Evolutionary conservation across 1,140 invertebrate species (phyloP), one percentile per base, ranked within the genome.

Genomic region (Macrostomum lignano): DNA sequence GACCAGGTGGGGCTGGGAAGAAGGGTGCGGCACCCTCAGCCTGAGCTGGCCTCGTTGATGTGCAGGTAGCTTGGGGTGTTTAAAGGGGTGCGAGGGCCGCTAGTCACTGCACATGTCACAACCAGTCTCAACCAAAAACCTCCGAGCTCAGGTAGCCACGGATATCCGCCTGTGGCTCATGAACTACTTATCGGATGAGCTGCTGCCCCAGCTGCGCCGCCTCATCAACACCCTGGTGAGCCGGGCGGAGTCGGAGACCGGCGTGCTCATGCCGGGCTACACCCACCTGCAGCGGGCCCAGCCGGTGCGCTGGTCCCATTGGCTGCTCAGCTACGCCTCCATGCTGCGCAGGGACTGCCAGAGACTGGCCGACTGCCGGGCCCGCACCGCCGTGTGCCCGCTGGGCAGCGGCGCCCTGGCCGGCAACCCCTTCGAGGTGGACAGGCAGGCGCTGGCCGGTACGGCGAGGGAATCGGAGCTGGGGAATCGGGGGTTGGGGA

Each of bases 251-350:
- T n/a, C n/a, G 50, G 67, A 76, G 46, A 63, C 70, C 36, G 60
- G 70, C 31, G 54, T 73, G 2, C 53, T 78, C 11, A 67, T 73
- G 62, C 72, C 74, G 3, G 74, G 74, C 1, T 78, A 76, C 46
- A 79, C 75, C 0, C 74, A 78, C 46, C 48, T 78, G 26, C 74
- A 78, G 52, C 55, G 71, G 25, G 74, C 74, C 3, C 74, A 78
- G 46, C 70, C 73, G 6, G 65, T 78, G 14, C 61, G 68, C 32
- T 76, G 71, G 67, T 72, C 70, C 45, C 73, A 78, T 42, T 77
- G 71, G 64, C 47, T 77, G 5, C 49, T 15, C 39, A 70, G 69
- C 40, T 69, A 71, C 48, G 68, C 64, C 0, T 71, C 68, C 61
- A 58, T 55, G 47, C 43, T 72, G 23, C 60, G 65, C 37, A 55